Percentiles rank a stretch among this genome's conserved stretches.
These are phyloP conservation scores for Sarcophaga bullata DNA, from an alignment of 1,140 invertebrate species.

Conservation along the genomic window DNA sequence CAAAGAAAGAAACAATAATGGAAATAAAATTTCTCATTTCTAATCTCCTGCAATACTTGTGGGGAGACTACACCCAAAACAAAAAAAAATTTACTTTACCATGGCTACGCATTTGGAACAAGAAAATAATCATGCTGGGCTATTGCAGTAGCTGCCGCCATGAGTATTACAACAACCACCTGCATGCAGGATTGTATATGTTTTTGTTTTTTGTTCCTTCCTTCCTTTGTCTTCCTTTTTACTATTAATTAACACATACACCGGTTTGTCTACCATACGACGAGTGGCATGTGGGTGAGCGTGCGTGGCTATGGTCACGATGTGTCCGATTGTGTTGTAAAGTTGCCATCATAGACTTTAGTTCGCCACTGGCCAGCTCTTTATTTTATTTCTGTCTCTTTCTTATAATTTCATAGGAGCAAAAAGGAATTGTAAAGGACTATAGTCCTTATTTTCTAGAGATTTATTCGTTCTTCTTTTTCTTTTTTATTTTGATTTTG, in stretches of 20 bases:
- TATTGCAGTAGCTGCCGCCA: background rate
- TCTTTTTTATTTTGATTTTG: background rate
- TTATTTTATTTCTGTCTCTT: constrained; percentile 28
- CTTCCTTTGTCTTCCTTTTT: background rate
- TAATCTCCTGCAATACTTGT: background rate
- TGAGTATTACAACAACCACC: background rate
- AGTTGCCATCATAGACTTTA: background rate
- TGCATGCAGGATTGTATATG: background rate
- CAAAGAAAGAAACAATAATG: too few species aligned
- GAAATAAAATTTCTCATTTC: constrained; percentile 5
- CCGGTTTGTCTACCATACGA: background rate
- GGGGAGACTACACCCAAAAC: constrained; percentile 20
- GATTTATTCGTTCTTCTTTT: constrained; percentile 13
- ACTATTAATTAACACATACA: constrained; percentile 39
- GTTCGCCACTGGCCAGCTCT: background rate
- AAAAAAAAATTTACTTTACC: background rate
- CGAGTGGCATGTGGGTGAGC: background rate
- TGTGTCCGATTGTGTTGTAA: too few species aligned
- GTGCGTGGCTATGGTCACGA: background rate
- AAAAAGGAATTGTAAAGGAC: constrained; percentile 24
- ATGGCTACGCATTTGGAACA: background rate
- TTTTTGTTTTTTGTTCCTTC: background rate
- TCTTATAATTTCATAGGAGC: constrained; percentile 7
- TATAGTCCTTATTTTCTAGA: constrained; percentile 35
- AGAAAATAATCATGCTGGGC: background rate